Base-by-base conservation (phyloP, 2,797 vertebrate genomes). In the Typhlichthys subterraneus region DNA sequence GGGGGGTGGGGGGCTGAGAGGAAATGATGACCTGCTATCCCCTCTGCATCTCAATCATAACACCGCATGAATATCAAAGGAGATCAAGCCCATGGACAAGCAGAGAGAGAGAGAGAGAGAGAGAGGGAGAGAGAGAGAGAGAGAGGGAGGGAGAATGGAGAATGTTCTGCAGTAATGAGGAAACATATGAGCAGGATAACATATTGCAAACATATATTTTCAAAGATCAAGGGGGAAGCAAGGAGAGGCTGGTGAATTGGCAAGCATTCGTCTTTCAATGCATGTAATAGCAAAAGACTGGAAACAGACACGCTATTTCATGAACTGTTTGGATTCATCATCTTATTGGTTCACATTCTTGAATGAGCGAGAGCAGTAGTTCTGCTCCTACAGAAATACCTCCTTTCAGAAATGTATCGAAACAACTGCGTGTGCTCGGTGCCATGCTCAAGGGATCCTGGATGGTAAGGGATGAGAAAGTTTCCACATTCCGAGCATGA, bases 11-110 rank as follows among this genome's bases (percentile, higher is more conserved):
- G 70, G 54, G 45, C 61, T 77, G 61, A 53, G 73, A 45, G 45
- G 61, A 61, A 69, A 77, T 45, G 61, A 77, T 75, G 82, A 88
- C 85, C 87, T 67, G 72, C 65, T 31, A 65, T 67, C 67, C 67
- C 65, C 56, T 86, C 68, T 82, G 87, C 80, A 89, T 89, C 74
- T 79, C 71, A 89, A 88, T 85, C 69, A 61, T 0, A 57, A 57
- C 51, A 17, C 23, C 50, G 14, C 83, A 86, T 88, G 85, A 92
- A 93, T 89, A 92, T 92, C 89, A 93, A 0, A 8, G 67, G 57
- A 38, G 33, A 38, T 38, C 33, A 38, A 38, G 33, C 33, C 33
- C 8, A 8, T 38, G 33, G 33, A 38, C 33, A 38, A 38, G 33
- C 50, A 69, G 49, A 47, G 29, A 47, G 75, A 63, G 76, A 19